These are phyloP conservation scores for Pyralis farinalis DNA, from an alignment of 2,888 invertebrate genomes.

Conservation along the genomic window DNA sequence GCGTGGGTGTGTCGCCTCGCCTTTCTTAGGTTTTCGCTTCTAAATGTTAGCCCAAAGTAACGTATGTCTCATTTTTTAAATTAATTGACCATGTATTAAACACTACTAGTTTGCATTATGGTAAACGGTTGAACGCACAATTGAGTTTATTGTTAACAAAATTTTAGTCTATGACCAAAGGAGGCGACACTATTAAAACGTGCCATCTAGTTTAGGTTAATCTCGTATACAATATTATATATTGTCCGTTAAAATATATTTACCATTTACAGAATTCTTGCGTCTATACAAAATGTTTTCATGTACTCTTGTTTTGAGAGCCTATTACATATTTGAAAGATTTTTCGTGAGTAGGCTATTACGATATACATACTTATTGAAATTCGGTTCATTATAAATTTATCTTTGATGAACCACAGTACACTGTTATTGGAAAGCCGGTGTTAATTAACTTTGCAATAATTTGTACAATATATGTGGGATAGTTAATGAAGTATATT, in stretches of 20 bases:
- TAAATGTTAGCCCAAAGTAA: conserved; percentile 36
- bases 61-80: conserved; percentile 34
- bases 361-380: conserved; percentile 43
- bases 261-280: conserved; percentile 82
- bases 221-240: conserved; percentile 82
- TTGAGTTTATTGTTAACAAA: conserved; percentile 59
- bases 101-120: conserved; percentile 40
- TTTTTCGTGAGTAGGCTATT: conserved; percentile 52
- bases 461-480: conserved; percentile 63
- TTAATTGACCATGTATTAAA: conserved; percentile 29
- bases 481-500: conserved; percentile 41
- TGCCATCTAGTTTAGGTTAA: conserved; percentile 83
- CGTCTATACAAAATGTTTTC: conserved; percentile 81
- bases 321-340: conserved; percentile 74
- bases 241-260: conserved; percentile 82
- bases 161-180: conserved; percentile 66
- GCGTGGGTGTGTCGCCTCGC: conserved; percentile 76
- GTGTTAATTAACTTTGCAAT: conserved; percentile 57
- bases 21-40: conserved; percentile 27
- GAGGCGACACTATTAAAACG: conserved; percentile 78
- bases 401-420: conserved; percentile 37
- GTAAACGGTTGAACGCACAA: conserved; percentile 71
- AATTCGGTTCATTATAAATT: conserved; percentile 39
- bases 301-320: conserved; percentile 82
- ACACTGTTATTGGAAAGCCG: conserved; percentile 51